phyloP scores from a whole-genome alignment of 2,797 vertebrate species.

The Brachyalestes nurse region DNA sequence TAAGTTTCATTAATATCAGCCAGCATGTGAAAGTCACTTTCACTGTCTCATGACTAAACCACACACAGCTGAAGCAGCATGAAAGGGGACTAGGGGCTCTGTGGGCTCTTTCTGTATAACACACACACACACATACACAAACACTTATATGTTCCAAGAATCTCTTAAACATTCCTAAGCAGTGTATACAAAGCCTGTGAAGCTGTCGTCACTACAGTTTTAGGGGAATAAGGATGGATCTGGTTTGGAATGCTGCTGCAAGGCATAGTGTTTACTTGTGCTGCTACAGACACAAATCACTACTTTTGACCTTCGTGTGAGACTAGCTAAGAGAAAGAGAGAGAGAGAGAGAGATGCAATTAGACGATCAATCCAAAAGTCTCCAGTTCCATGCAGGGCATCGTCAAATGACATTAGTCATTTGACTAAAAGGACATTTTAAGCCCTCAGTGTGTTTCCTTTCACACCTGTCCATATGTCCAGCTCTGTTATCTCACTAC shows the following conservation, averaged over 20 bases:
- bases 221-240: neutral
- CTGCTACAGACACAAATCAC: slow-evolving; percentile 10
- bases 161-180: neutral
- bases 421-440: neutral
- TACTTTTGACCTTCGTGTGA: slow-evolving; percentile 10
- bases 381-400: neutral
- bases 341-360: slow-evolving; percentile 8
- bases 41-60: neutral
- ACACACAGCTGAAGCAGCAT: neutral
- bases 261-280: neutral
- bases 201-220: neutral
- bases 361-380: slow-evolving; percentile 22
- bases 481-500: neutral
- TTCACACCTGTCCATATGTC: neutral
- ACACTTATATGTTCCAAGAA: neutral
- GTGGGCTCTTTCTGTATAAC: neutral
- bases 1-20: neutral
- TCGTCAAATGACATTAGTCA: slow-evolving; percentile 1
- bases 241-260: neutral
- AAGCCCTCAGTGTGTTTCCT: neutral
- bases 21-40: neutral
- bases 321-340: neutral
- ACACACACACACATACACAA: neutral
- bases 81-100: neutral
- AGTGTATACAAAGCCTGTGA: neutral